These are phyloP conservation scores for Drosophila mulleri DNA, from an alignment of 2,888 invertebrate genomes.

Conservation along the genomic window DNA sequence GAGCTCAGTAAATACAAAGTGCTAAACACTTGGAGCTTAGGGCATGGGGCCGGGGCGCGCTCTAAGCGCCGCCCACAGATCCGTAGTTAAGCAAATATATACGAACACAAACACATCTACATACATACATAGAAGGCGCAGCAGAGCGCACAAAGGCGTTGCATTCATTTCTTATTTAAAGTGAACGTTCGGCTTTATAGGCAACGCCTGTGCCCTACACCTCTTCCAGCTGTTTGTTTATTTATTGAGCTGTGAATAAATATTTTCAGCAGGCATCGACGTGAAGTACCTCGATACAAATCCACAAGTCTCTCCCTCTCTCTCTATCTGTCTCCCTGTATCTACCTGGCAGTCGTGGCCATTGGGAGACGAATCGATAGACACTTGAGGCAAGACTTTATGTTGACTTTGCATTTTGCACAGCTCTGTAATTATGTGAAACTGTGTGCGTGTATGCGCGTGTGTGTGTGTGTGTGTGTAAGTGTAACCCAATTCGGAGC, in stretches of 20 bases:
- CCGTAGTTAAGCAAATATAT: conserved; percentile 47
- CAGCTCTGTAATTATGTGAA: conserved; percentile 56
- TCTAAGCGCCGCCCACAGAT: conserved; percentile 30
- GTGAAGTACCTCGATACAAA: conserved; percentile 38
- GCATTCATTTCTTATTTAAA: conserved; percentile 76
- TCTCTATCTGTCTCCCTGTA: not conserved
- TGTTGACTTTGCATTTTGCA: conserved; percentile 70
- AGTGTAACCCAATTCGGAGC: conserved; percentile 69
- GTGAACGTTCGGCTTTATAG: conserved; percentile 26
- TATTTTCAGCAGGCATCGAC: conserved; percentile 60
- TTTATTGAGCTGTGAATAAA: conserved; percentile 79
- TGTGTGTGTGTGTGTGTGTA: conserved; percentile 6
- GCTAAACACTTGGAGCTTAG: conserved; percentile 63
- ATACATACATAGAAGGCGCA: conserved; percentile 14
- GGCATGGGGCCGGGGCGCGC: conserved; percentile 14
- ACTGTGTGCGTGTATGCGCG: not conserved
- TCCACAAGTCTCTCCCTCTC: not conserved
- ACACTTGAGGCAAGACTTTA: conserved; percentile 51
- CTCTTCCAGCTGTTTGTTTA: conserved; percentile 52
- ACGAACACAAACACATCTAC: not conserved
- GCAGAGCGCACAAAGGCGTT: conserved; percentile 61
- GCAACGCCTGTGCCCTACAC: not conserved
- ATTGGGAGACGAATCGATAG: conserved; percentile 57
- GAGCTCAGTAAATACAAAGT: conserved; percentile 67
- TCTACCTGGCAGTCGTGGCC: conserved; percentile 4